A percentile compares a stretch with the other conserved stretches of the same genome.
These are phyloP conservation scores for Oxycera nigricornis DNA, from an alignment of 2,888 invertebrate genomes.

Conservation along the genomic window DNA sequence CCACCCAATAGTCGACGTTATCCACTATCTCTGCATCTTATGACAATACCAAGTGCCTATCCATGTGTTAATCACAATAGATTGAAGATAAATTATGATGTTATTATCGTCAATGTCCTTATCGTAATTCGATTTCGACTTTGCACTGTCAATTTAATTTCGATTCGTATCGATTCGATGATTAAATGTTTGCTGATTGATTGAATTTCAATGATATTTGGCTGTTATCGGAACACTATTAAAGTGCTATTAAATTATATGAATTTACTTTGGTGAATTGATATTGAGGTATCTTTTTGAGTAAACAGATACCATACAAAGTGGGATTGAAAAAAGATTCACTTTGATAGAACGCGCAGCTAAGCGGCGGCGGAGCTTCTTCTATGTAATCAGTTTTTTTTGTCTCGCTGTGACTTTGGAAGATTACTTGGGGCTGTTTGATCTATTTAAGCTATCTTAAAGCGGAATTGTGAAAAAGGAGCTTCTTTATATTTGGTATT, in stretches of 20 bases:
- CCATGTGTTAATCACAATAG: conserved; percentile 1
- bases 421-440: too few species aligned
- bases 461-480: too few species aligned
- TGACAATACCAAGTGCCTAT: conserved; percentile 32
- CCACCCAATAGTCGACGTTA: neutral
- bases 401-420: too few species aligned
- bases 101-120: conserved; percentile 23
- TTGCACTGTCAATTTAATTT: conserved; percentile 34
- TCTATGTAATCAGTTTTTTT: too few species aligned
- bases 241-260: conserved; percentile 38
- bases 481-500: too few species aligned
- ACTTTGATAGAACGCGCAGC: neutral
- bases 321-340: neutral
- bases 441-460: too few species aligned
- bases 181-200: conserved; percentile 34
- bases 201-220: conserved; percentile 23
- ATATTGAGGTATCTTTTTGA: neutral
- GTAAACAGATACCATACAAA: neutral
- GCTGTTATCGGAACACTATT: conserved; percentile 24
- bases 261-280: neutral
- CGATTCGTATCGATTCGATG: conserved; percentile 17
- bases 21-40: conserved; percentile 28
- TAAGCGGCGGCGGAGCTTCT: conserved; percentile 17
- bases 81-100: conserved; percentile 32
- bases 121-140: conserved; percentile 27